Conservation (phyloP, 1,140 invertebrate species). For the honey bee (Apis mellifera) region Amel_HAv3.1 CM009937.2:10956001-10956500, state of each 20-base stretch:
- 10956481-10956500: neutral
- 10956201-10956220: conserved; percentile 93
- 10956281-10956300: conserved; percentile 99
- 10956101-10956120: conserved; percentile 85
- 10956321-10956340: conserved; percentile 93
- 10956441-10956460: conserved; percentile 72
- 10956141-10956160: conserved; percentile 4
- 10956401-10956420: conserved; percentile 98
- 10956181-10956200: conserved; percentile 95
- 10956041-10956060: conserved; percentile 98
- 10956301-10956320: conserved; percentile 93
- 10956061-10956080: conserved; percentile 97
- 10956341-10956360: conserved; percentile 81
- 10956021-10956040: conserved; percentile 98
- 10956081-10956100: conserved; percentile 93
- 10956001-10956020: conserved; percentile 96
- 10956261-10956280: conserved; percentile 96
- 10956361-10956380: conserved; percentile 81
- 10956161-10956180: conserved; percentile 90
- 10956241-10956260: conserved; percentile 96
- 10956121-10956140: neutral
- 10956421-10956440: conserved; percentile 91
- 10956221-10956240: conserved; percentile 98
- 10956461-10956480: neutral
- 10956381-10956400: conserved; percentile 95